Base-by-base conservation (phyloP, 2,888 invertebrate species). In the Sthenelais limicola region DNA sequence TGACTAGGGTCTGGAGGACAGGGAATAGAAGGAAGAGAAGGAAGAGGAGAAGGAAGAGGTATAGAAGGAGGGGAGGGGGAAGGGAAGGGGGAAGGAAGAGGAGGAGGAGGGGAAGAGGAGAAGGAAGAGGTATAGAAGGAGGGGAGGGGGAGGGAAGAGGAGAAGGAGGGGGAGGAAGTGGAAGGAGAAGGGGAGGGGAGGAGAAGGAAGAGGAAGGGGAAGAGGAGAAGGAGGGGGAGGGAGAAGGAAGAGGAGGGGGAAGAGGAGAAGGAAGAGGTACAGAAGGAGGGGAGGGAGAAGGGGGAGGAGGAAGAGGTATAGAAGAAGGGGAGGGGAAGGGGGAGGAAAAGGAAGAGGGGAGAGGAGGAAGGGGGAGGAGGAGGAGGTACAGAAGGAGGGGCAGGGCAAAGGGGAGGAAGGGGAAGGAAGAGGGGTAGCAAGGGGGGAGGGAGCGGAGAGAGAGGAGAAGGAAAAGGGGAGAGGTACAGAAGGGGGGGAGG, bases 71-170 rank as follows among this genome's bases (percentile, higher is more conserved):
- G 51, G 24, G 51, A 5, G 21, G 51, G 21, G n/a, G 51, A n/a
- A 24, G n/a, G 51, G 51, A 24, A n/a, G 21, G 51, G 51, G 24
- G 51, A 5, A n/a, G n/a, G 51, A n/a, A 24, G 51, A n/a, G n/a
- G 51, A 24, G 51, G 24, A 24, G 51, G 21, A 51, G 9, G 51
- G 51, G n/a, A 5, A 5, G n/a, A n/a, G 51, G 51, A 24, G 51
- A 24, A n/a, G n/a, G 54, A 24, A 24, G 51, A 24, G n/a, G 21
- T n/a, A 24, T 5, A 24, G 51, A 51, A 24, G 24, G 21, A 51
- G 51, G 30, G 62, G 26, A 28, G 33, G 30, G 28, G 69, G 58
- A 32, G 58, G 69, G 66, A 62, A 26, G 26, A 28, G 69, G 38
- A 30, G 26, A 12, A 28, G 69, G 24, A 32, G 15, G 54, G 28